A percentile compares a stretch with the other conserved stretches of the same genome.
Evolutionary conservation across 2,797 vertebrate genomes (phyloP).

Genomic region (Malacoctenus gilli): DNA sequence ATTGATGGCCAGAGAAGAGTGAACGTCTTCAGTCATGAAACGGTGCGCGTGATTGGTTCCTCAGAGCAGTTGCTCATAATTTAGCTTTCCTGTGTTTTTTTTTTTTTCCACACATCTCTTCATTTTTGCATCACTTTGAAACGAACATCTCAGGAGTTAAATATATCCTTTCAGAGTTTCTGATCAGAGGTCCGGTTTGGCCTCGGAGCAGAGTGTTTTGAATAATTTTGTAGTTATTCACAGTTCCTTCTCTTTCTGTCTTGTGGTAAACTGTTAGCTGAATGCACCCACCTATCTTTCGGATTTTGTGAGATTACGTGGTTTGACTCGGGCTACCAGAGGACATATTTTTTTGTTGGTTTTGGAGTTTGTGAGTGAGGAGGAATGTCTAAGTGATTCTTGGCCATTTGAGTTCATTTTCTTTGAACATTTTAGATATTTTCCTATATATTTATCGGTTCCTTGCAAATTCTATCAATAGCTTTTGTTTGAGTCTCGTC

Average conservation of each 20-base stretch:
- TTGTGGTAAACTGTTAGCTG: constrained; percentile 12
- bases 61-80: too few relatives aligned
- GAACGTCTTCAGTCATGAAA: constrained; percentile 4
- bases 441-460: constrained; percentile 2
- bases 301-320: constrained; percentile 4
- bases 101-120: too few relatives aligned
- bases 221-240: constrained; percentile 4
- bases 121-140: too few relatives aligned
- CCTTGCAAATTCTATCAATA: constrained; percentile 1
- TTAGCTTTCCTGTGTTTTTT: too few relatives aligned
- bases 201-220: constrained; percentile 26
- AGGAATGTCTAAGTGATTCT: constrained; percentile 1
- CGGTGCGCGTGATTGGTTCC: too few relatives aligned
- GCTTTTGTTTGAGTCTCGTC: constrained; percentile 13
- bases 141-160: neutral
- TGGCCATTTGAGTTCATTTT: constrained; percentile 11
- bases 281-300: too few relatives aligned
- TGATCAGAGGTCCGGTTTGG: constrained; percentile 1
- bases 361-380: constrained; percentile 35
- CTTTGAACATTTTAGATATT: constrained; percentile 5
- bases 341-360: constrained; percentile 7
- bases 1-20: neutral
- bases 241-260: constrained; percentile 11
- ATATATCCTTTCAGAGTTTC: neutral
- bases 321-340: neutral